phyloP scores from a whole-genome alignment of 2,888 invertebrate genomes.

The Fragum whitleyi region DNA sequence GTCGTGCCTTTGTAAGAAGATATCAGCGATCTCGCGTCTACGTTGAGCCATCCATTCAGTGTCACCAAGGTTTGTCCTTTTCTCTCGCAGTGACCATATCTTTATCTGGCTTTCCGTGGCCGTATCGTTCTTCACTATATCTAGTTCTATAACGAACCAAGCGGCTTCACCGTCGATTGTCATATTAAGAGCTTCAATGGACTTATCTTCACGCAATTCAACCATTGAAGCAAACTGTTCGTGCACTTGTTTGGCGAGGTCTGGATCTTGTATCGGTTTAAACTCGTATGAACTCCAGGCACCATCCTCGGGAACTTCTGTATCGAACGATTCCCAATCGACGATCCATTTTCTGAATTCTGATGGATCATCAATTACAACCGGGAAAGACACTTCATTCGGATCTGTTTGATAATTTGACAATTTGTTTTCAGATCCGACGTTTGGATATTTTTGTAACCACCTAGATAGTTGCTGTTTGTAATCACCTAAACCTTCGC shows the following conservation, averaged over 20 bases:
- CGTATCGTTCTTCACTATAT: slow-evolving; percentile 68
- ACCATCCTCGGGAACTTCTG: slow-evolving; percentile 64
- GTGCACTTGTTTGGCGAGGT: not conserved
- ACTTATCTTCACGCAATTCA: slow-evolving; percentile 28
- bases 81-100: slow-evolving; percentile 57
- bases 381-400: slow-evolving; percentile 64
- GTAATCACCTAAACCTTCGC: slow-evolving; percentile 55
- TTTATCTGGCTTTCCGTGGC: slow-evolving; percentile 66
- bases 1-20: slow-evolving; percentile 62
- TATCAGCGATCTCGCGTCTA: slow-evolving; percentile 53
- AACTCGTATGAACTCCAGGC: slow-evolving; percentile 47
- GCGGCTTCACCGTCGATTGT: slow-evolving; percentile 72
- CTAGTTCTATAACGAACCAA: slow-evolving; percentile 67
- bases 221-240: slow-evolving; percentile 13
- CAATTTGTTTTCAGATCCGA: slow-evolving; percentile 25
- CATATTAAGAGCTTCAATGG: slow-evolving; percentile 55
- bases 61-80: slow-evolving; percentile 54
- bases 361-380: slow-evolving; percentile 60
- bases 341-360: slow-evolving; percentile 67
- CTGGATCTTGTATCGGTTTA: not conserved
- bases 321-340: slow-evolving; percentile 68
- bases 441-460: slow-evolving; percentile 59
- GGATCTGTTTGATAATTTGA: slow-evolving; percentile 48
- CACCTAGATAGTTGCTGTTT: slow-evolving; percentile 65
- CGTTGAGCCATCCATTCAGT: slow-evolving; percentile 60